phyloP scores from a whole-genome alignment of 1,140 invertebrate species.

The Triops cancriformis region DNA sequence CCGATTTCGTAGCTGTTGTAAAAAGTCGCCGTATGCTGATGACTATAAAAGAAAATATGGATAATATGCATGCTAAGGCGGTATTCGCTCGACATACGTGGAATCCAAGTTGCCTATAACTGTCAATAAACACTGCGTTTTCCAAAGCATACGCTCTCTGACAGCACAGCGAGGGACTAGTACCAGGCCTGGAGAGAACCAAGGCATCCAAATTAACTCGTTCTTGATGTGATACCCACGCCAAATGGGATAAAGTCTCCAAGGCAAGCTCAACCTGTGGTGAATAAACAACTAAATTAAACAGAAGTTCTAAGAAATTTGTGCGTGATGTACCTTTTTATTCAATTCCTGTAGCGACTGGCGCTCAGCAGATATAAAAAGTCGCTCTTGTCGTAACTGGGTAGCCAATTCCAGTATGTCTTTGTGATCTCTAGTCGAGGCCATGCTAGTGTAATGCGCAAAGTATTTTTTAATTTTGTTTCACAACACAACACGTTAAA shows the following conservation, averaged over 20 bases:
- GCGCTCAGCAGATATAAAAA: slow-evolving; percentile 63
- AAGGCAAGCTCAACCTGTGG: slow-evolving; percentile 50
- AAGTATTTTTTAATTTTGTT: neutral
- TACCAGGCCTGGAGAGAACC: slow-evolving; percentile 62
- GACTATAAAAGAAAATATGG: slow-evolving; percentile 47
- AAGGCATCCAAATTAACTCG: slow-evolving; percentile 71
- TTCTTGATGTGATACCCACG: slow-evolving; percentile 84
- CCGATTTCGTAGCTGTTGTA: slow-evolving; percentile 64
- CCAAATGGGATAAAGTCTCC: slow-evolving; percentile 59
- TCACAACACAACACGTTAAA: too few relatives aligned
- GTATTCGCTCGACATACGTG: slow-evolving; percentile 44
- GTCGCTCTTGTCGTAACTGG: slow-evolving; percentile 59
- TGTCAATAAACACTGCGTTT: slow-evolving; percentile 73
- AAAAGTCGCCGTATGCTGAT: slow-evolving; percentile 65
- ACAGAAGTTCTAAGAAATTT: slow-evolving; percentile 24
- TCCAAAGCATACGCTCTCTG: slow-evolving; percentile 66
- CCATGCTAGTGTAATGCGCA: neutral
- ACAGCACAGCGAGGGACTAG: slow-evolving; percentile 62
- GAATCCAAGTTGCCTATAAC: slow-evolving; percentile 73
- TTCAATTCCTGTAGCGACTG: slow-evolving; percentile 61
- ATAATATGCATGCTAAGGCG: slow-evolving; percentile 27
- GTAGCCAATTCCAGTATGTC: slow-evolving; percentile 60
- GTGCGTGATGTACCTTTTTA: slow-evolving; percentile 49
- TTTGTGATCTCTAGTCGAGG: slow-evolving; percentile 17
- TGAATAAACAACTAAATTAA: slow-evolving; percentile 26